Evolutionary conservation across 2,797 vertebrate species (phyloP), one percentile per base, ranked within the genome.

Genomic region (Channa striata): DNA sequence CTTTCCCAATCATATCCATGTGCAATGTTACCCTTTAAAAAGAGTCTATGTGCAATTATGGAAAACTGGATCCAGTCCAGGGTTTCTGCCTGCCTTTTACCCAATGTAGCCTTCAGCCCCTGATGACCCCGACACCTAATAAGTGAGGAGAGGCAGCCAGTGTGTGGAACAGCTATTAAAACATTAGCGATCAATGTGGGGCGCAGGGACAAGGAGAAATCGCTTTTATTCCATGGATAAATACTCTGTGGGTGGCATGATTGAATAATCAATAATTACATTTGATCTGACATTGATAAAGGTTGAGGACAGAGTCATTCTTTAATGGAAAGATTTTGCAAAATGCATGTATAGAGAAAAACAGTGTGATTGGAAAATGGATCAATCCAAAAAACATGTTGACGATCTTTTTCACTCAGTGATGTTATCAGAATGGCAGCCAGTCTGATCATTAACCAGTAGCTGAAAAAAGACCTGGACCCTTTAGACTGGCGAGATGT

Each of bases 401-500:
- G 47, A 63, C 34, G 8, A 52, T 59, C 16, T 56, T 40, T 72
- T 68, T 66, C 58, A 25, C 39, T 46, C 17, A 7, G 72, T 71
- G 81, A 87, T 80, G 81, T 81, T 71, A 81, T 84, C 74, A 56
- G 68, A 67, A 77, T 71, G 83, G 71, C 62, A 56, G 65, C 49
- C 64, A 17, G 61, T 58, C 50, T 67, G 72, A 43, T 64, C 71
- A 72, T 85, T 84, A 84, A 68, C 63, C 51, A 52, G 68, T 10
- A 58, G 69, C 69, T 74, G 56, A 23, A 87, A 70, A 72, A 60
- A 73, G 67, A 75, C 44, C n/a, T n/a, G 25, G 64, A 40, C 52
- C 60, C 66, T 63, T 58, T 30, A 49, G 42, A 43, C 64, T 65
- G 52, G 66, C 40, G 57, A 34, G 33, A 49, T 51, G 20, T 19